Evolutionary conservation across 2,113 vertebrate species (phyloP), one percentile per base, ranked within the genome.

Genomic region (Pseudopodoces humilis): DNA sequence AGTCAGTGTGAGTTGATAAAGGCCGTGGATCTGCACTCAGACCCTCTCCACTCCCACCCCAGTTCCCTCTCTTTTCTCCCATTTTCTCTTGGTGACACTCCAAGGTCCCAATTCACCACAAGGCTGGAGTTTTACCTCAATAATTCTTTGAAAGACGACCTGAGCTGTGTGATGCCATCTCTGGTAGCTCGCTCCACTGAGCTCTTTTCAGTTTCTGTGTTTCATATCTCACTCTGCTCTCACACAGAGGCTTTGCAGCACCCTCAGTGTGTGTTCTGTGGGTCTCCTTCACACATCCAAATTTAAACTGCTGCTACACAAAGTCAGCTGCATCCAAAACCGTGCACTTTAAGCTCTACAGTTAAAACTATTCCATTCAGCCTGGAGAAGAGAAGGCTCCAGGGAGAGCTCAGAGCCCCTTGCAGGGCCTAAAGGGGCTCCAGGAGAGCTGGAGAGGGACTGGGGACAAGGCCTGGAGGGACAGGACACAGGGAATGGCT

Each of bases 201-300:
- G 64, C 27, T 56, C 1, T 28, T 46, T 22, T 6, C n/a, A 52
- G 21, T 37, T 37, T 14, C 33, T 24, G 17, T 23, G 27, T 31
- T 46, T 55, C 44, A 10, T 1, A 23, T 4, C 50, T 84, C 56
- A 33, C 49, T 25, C 10, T 55, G 37, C 35, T 24, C 84, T 63
- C 46, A 21, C 72, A 55, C 47, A 14, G 86, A 50, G 19, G 28
- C 52, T 47, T 15, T 62, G n/a, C 58, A 56, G 74, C 67, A 17
- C 56, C 81, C 44, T 6, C 2, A 4, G n/a, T 0, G 12, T 4
- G 9, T 3, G 35, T 10, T 20, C 39, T 6, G 11, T 3, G 68
- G 20, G 19, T 11, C n/a, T 13, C 60, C 63, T 8, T 43, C 80
- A 63, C 47, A 5, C 24, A 7, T 1, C 31, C 52, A 49, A 24